Percentiles rank a stretch among this genome's conserved stretches.
Evolutionary conservation across 2,797 vertebrate genomes (phyloP).

Genomic region (Sebastes alutus): DNA sequence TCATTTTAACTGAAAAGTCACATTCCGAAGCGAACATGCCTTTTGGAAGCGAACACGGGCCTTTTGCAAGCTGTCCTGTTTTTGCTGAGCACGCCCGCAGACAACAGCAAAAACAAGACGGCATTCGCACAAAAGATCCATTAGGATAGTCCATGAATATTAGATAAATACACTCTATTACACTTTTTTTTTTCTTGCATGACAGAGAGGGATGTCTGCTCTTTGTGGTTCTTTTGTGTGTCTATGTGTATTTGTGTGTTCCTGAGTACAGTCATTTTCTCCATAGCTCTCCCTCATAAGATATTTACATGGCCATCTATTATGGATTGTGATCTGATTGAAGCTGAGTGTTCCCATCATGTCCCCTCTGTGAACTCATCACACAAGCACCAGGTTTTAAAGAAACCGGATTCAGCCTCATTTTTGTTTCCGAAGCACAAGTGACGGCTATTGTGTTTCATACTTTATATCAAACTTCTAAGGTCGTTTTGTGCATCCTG

Average conservation of each 20-base stretch:
- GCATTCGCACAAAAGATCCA: conserved; percentile 58
- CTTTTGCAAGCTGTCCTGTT: conserved; percentile 6
- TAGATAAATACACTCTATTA: conserved; percentile 67
- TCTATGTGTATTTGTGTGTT: conserved; percentile 43
- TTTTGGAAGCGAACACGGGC: neutral
- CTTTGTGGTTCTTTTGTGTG: conserved; percentile 31
- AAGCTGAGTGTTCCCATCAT: conserved; percentile 82
- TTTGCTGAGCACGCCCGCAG: conserved; percentile 22
- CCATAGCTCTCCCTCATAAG: conserved; percentile 80
- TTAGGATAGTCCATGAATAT: conserved; percentile 69
- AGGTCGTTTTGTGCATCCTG: neutral
- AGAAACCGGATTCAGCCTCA: conserved; percentile 12
- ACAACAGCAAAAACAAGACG: conserved; percentile 47
- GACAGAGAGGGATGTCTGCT: conserved; percentile 29
- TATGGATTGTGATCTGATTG: conserved; percentile 85
- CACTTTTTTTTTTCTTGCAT: conserved; percentile 28
- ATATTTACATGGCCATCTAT: conserved; percentile 84
- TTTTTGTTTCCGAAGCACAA: neutral
- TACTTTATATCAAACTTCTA: neutral
- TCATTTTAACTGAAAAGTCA: conserved; percentile 3
- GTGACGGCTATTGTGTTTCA: neutral
- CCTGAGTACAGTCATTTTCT: conserved; percentile 78
- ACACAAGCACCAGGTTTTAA: conserved; percentile 20
- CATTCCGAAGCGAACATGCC: neutral
- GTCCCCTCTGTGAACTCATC: conserved; percentile 77